Base-by-base conservation (phyloP, 2,888 invertebrate genomes). In the Drepana falcataria region DNA sequence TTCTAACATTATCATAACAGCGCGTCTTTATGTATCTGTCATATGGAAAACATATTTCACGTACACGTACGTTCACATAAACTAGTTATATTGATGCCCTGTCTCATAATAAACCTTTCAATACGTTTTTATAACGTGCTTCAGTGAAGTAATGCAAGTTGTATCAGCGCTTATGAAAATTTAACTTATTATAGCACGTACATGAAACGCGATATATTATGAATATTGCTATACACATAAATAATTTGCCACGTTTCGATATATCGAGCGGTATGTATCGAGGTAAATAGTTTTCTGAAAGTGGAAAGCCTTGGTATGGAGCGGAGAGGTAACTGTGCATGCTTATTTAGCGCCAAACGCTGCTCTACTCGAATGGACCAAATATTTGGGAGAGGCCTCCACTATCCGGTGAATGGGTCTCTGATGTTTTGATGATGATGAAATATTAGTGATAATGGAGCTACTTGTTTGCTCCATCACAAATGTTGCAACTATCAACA, bases 231-330 rank as follows among this genome's bases (percentile, higher is more conserved):
- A 44, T 44, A 9, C 21, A 21, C 21, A 21, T 9, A 44, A 9
- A 44, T 7, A 44, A 44, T 44, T 44, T 9, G 44, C 44, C 44
- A 44, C 69, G 68, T 67, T 66, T 68, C 66, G 60, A 60, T 44
- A 44, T 6, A 9, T 44, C 9, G 2, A 44, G 9, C 9, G 44
- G 9, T 44, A 44, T 44, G 9, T 9, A 44, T 44, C 59, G 68
- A 68, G 71, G 69, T 76, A 75, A 79, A 75, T 77, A 63, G 73
- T 73, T 72, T 66, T 70, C 84, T 79, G 82, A 89, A 89, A 88
- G 88, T 87, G 79, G 89, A 84, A 87, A 85, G 75, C 90, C 89
- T 90, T 90, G 89, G 82, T 86, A 79, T 83, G 79, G 77, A 73
- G 73, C 81, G 77, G 76, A 71, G 79, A 77, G 73, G 72, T 73